Evolutionary conservation across 2,888 invertebrate genomes (phyloP), one percentile per base, ranked within the genome.

Genomic region (Cryptus viduatorius): DNA sequence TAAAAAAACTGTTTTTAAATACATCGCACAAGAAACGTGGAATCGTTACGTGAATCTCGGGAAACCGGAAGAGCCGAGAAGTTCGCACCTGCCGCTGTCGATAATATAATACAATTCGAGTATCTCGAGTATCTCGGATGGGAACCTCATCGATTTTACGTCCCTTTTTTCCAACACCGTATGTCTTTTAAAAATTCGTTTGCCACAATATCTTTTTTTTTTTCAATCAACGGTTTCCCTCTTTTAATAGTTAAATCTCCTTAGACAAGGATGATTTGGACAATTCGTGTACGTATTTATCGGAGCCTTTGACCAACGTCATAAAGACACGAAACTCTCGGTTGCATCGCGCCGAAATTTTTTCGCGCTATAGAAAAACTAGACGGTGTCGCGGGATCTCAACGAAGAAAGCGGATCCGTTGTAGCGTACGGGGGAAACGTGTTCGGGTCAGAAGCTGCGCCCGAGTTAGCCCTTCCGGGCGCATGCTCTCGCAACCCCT

Each of bases 391-490:
- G 76, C 80, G 76, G 53, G 83, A 77, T 50, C 76, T 53, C 68
- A 67, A 50, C 46, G 73, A 50, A 14, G 83, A 86, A 86, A 87
- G 83, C 83, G 83, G 80, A 56, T 72, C 10, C 77, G 72, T 72
- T 61, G 79, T 80, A 61, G 50, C 65, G 78, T 85, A 86, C 86
- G 84, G 80, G 16, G 86, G 78, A 53, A 84, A 37, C 73, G 82
- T 4, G 86, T 86, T 87, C 88, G 89, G 90, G 90, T 90, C 88
- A 89, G 90, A 91, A 92, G 93, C 92, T 93, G 93, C 93, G 93
- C 93, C 86, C 88, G 86, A 89, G 90, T 90, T 89, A 90, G 87
- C 89, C 89, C 88, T 89, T 88, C 83, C 88, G 87, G 87, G 93
- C 93, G 93, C 93, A 93, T 93, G 93, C 91, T 89, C 91, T 87